These are phyloP conservation scores for Manacus vitellinus DNA, from an alignment of 2,113 vertebrate species.

Conservation along the genomic window DNA sequence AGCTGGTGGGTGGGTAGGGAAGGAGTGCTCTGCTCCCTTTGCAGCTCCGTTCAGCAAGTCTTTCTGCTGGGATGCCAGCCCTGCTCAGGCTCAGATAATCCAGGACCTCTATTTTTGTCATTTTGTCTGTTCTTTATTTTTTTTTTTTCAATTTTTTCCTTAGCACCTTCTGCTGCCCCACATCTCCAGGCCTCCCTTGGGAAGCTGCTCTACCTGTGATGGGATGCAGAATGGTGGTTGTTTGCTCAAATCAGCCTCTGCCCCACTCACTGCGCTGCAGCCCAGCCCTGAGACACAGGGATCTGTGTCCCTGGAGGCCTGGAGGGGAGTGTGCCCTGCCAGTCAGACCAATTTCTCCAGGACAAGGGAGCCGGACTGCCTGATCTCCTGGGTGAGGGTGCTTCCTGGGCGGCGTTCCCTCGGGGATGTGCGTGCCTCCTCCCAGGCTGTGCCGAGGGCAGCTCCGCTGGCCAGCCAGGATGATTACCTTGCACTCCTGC, in stretches of 20 bases:
- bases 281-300: neutral
- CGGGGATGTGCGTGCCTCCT: neutral
- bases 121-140: neutral
- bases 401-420: neutral
- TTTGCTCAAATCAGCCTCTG: neutral
- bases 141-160: neutral
- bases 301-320: accelerated
- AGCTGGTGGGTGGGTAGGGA: neutral
- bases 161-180: neutral
- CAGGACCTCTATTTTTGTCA: neutral
- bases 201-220: neutral
- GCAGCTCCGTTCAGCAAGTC: neutral
- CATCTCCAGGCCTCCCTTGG: neutral
- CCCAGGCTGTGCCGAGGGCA: neutral
- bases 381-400: neutral
- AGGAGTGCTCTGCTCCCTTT: neutral
- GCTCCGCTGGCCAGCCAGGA: neutral
- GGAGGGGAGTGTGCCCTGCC: accelerated
- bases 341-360: neutral
- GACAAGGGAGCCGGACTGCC: neutral
- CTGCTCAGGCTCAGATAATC: neutral
- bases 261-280: accelerated
- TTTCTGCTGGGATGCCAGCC: neutral
- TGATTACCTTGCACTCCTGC: constrained; percentile 25
- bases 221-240: neutral